phyloP scores from a whole-genome alignment of 2,113 vertebrate species.

The Xiphophorus maculatus region DNA sequence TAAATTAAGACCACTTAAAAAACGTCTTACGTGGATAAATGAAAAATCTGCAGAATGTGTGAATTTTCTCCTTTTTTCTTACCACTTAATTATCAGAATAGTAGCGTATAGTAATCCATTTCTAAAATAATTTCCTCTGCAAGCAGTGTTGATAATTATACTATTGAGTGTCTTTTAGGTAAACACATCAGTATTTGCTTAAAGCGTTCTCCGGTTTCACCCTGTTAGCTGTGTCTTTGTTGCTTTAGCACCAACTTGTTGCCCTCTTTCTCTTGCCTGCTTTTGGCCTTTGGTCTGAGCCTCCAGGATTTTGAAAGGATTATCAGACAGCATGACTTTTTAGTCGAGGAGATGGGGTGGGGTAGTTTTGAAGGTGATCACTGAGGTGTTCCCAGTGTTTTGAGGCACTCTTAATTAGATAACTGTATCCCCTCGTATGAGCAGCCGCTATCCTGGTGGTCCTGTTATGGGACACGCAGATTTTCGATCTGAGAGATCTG shows the following conservation, averaged over 20 bases:
- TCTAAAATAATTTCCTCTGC: too few relatives aligned
- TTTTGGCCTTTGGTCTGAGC: slow-evolving; percentile 12
- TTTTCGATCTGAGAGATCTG: slow-evolving; percentile 57
- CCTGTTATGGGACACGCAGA: slow-evolving; percentile 71
- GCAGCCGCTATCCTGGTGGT: slow-evolving; percentile 86
- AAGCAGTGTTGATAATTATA: too few relatives aligned
- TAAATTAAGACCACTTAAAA: too few relatives aligned
- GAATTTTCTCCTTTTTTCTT: too few relatives aligned
- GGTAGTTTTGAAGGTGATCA: slow-evolving; percentile 48
- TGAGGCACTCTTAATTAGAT: slow-evolving; percentile 85
- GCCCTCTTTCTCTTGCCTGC: not conserved
- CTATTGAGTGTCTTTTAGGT: too few relatives aligned
- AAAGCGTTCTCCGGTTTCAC: too few relatives aligned
- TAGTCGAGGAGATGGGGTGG: not conserved
- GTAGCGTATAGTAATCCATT: too few relatives aligned
- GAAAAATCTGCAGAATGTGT: too few relatives aligned
- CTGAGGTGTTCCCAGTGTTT: slow-evolving; percentile 74
- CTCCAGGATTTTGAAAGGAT: slow-evolving; percentile 28
- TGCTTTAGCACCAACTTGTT: slow-evolving; percentile 7
- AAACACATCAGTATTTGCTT: too few relatives aligned
- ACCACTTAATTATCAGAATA: too few relatives aligned
- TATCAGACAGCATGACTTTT: slow-evolving; percentile 21
- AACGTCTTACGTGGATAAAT: too few relatives aligned
- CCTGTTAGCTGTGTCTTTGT: not conserved
- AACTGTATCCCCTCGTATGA: slow-evolving; percentile 88